A percentile compares a stretch with the other conserved stretches of the same genome.
phyloP scores from a whole-genome alignment of 2,797 vertebrate genomes.

The Hoplostethus atlanticus region DNA sequence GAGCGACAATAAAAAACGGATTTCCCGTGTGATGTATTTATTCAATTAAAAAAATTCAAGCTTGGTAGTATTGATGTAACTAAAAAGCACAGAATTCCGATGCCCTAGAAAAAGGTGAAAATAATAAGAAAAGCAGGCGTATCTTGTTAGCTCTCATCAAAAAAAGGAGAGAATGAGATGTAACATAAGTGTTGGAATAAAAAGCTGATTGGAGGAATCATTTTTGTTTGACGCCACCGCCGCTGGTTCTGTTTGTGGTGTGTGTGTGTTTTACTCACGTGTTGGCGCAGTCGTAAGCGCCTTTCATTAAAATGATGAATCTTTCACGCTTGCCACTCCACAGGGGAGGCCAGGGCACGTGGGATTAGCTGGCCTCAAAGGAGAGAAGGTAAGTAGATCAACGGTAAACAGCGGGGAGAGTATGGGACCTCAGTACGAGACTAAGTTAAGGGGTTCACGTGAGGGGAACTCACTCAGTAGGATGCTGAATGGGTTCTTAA shows the following conservation, averaged over 20 bases:
- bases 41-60: neutral
- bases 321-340: conserved; percentile 23
- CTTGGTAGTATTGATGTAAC: neutral
- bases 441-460: conserved; percentile 32
- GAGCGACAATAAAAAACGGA: neutral
- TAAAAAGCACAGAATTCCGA: conserved; percentile 2
- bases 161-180: conserved; percentile 16
- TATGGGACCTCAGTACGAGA: conserved; percentile 58
- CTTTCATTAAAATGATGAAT: conserved; percentile 60
- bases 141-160: conserved; percentile 16
- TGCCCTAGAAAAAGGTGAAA: conserved; percentile 9
- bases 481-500: conserved; percentile 53
- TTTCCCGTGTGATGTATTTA: neutral
- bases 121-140: conserved; percentile 7
- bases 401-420: conserved; percentile 35
- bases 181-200: neutral
- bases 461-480: conserved; percentile 44
- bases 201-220: conserved; percentile 19
- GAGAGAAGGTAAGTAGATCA: conserved; percentile 87
- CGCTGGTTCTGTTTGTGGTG: conserved; percentile 38
- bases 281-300: conserved; percentile 45
- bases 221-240: conserved; percentile 13
- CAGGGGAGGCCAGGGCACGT: conserved; percentile 81
- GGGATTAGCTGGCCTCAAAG: conserved; percentile 85
- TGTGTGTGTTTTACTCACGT: conserved; percentile 31